Conservation (phyloP, 2,113 vertebrate genomes). For the Rhodinocichla rosea region DNA sequence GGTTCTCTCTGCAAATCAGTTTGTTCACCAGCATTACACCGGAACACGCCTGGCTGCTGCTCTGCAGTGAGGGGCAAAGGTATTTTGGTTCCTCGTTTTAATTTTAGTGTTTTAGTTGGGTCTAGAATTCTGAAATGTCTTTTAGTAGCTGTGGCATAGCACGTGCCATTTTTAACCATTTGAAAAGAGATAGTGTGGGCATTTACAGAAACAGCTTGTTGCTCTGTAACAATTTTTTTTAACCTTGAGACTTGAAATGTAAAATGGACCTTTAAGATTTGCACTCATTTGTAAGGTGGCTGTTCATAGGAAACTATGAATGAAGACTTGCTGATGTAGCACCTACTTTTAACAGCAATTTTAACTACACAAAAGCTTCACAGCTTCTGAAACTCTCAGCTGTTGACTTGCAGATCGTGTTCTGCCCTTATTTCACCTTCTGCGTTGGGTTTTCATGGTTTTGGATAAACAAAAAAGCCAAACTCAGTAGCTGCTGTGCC, state of each 20-base stretch:
- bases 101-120: conserved; percentile 63
- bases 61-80: conserved; percentile 23
- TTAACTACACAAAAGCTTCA: conserved; percentile 58
- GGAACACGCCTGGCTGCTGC: background rate
- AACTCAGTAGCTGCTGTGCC: conserved; percentile 65
- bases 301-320: conserved; percentile 60
- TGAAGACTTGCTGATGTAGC: conserved; percentile 65
- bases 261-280: conserved; percentile 65
- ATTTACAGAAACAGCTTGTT: conserved; percentile 66
- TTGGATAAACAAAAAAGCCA: conserved; percentile 55
- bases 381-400: conserved; percentile 39
- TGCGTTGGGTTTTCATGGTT: conserved; percentile 52
- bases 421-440: conserved; percentile 51
- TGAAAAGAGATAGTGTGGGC: conserved; percentile 57
- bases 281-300: conserved; percentile 69
- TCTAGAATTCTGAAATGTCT: conserved; percentile 48
- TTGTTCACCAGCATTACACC: conserved; percentile 75
- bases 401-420: conserved; percentile 58
- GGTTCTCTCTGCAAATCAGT: conserved; percentile 69
- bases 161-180: conserved; percentile 61
- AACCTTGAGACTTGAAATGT: conserved; percentile 74
- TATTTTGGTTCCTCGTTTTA: conserved; percentile 45
- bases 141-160: conserved; percentile 62
- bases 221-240: conserved; percentile 61
- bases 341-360: conserved; percentile 62